These are phyloP conservation scores for Lasiurus cinereus DNA, from an alignment of 2,113 vertebrate species.

Conservation along the genomic window DNA sequence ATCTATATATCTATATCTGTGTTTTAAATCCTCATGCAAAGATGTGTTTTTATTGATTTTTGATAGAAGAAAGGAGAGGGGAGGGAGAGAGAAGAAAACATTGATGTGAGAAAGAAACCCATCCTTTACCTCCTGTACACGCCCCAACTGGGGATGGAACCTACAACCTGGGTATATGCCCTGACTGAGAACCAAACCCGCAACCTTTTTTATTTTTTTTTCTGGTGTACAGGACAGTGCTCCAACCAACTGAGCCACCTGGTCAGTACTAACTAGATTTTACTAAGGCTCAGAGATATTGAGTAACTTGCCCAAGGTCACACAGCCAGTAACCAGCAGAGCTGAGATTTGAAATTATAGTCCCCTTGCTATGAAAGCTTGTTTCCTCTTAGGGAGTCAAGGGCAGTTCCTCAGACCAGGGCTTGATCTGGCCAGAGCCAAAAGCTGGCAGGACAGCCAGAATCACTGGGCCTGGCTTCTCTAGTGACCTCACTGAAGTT, in stretches of 20 bases:
- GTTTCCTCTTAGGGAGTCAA: background rate
- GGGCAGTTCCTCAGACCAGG: background rate
- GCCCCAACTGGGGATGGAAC: background rate
- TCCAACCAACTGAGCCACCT: background rate
- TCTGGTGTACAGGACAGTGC: background rate
- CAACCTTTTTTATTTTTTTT: background rate
- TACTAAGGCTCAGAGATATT: constrained; percentile 16
- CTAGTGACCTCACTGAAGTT: background rate
- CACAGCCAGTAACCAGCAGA: background rate
- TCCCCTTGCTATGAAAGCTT: background rate
- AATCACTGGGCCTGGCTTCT: background rate
- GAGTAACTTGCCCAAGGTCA: background rate
- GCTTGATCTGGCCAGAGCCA: background rate
- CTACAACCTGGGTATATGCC: background rate
- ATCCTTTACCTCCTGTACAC: background rate
- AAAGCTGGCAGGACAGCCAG: background rate
- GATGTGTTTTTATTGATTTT: background rate
- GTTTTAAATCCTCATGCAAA: background rate
- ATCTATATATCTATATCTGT: too few species aligned
- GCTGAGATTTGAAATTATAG: background rate
- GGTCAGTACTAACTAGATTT: background rate
- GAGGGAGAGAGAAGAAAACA: background rate
- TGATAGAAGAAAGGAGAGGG: background rate
- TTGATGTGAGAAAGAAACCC: background rate
- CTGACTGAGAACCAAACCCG: background rate